Base-by-base conservation (phyloP, 2,113 vertebrate species). In the Hippocampus zosterae region DNA sequence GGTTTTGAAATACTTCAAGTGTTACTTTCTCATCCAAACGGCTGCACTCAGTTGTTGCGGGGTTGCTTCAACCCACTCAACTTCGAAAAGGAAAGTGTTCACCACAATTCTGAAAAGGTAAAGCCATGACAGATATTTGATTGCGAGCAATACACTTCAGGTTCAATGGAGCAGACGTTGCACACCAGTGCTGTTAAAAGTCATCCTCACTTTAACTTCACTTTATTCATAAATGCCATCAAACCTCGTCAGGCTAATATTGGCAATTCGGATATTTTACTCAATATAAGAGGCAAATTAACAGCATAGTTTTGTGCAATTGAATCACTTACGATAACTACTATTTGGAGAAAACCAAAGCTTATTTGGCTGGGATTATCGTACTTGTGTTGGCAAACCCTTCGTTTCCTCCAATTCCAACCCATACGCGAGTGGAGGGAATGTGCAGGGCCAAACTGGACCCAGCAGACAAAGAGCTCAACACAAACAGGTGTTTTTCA, bases 391-490 rank as follows among this genome's bases (percentile, higher is more conserved):
- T 64, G 52, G n/a, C 21, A 62, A 68, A 63, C 6, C 19, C 7
- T 55, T 61, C 9, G 46, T 74, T 77, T 44, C 13, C 15, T 64
- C 50, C 27, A 48, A 65, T 73, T 70, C 27, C 55, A 84, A 65
- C 27, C 52, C 27, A 69, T 41, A 53, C n/a, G 70, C 15, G 62
- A 33, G 48, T n/a, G 10, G 27, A 2, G 19, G 3, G 60, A 64
- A 27, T 37, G 6, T 55, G 53, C 13, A 27, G 55, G 5, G 16
- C 53, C 55, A 52, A 69, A 71, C 44, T 67, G 25, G 56, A 57
- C 2, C 11, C 56, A 57, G 16, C 12, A 59, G 27, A 60, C 27
- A 16, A 60, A 74, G 11, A 75, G 29, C 65, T 55, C 33, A 53
- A 73, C 56, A 73, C 15, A 69, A 27, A 57, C 23, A 62, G 10